A percentile compares a stretch with the other conserved stretches of the same genome.
Evolutionary conservation across 2,797 vertebrate genomes (phyloP).

Genomic region (Bucorvus abyssinicus): DNA sequence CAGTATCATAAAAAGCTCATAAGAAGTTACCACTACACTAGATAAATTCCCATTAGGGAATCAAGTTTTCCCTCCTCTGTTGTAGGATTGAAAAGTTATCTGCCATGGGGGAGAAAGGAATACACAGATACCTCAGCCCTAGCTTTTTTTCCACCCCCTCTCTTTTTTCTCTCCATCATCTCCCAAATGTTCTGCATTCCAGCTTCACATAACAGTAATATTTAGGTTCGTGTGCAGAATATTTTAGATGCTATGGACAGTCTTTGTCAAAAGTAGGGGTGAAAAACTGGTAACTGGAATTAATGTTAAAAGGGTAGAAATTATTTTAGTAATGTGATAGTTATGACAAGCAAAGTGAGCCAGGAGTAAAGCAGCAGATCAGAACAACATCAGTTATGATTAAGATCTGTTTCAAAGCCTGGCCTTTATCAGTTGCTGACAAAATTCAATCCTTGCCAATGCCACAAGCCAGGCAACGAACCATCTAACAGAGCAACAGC

Average conservation of each 20-base stretch:
- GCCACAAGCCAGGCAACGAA: not conserved
- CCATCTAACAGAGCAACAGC: conserved; percentile 26
- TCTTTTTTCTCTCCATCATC: not conserved
- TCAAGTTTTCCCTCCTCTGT: not conserved
- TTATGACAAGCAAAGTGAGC: not conserved
- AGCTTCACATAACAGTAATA: not conserved
- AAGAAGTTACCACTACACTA: not conserved
- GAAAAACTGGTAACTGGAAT: not conserved
- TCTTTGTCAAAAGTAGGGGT: not conserved
- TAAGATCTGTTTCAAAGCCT: conserved; percentile 4
- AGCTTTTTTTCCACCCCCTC: rapidly evolving
- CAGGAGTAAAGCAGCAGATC: not conserved
- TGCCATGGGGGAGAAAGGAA: not conserved
- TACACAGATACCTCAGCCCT: not conserved
- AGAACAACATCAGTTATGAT: not conserved
- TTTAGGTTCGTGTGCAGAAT: not conserved
- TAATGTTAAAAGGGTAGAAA: not conserved
- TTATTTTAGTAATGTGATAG: not conserved
- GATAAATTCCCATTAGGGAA: not conserved
- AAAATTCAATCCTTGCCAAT: conserved; percentile 36
- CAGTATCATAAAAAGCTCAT: not conserved
- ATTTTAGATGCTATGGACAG: not conserved
- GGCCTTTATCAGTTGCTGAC: not conserved
- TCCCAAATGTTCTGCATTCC: not conserved
- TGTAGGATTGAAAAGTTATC: not conserved